phyloP scores from a whole-genome alignment of 1,140 invertebrate genomes.

The Colletes gigas region DNA sequence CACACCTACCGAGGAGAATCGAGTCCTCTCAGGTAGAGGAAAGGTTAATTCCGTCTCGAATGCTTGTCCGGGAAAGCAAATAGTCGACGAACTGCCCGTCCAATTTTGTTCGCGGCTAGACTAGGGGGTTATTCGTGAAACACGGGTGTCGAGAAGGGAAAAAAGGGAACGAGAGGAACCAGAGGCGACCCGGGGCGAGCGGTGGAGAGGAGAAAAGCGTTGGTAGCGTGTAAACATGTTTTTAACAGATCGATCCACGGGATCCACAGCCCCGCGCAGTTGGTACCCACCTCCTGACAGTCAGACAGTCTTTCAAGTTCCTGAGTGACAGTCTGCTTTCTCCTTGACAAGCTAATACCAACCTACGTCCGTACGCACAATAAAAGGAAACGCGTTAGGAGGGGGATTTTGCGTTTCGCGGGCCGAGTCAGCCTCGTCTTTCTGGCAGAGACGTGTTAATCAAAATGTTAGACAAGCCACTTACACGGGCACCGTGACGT shows the following conservation, averaged over 20 bases:
- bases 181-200: background rate
- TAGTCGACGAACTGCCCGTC: conserved; percentile 19
- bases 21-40: background rate
- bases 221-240: conserved; percentile 70
- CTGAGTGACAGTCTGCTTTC: conserved; percentile 66
- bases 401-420: conserved; percentile 73
- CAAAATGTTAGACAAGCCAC: conserved; percentile 82
- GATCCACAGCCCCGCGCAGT: background rate
- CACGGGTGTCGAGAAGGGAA: conserved; percentile 2
- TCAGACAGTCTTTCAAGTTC: conserved; percentile 61
- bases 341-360: conserved; percentile 80
- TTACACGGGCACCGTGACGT: conserved; percentile 80
- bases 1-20: conserved; percentile 10
- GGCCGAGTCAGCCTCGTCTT: conserved; percentile 65
- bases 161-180: background rate
- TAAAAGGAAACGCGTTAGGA: conserved; percentile 47
- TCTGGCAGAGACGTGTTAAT: conserved; percentile 80
- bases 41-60: conserved; percentile 21
- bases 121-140: conserved; percentile 4
- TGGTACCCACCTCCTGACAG: conserved; percentile 54
- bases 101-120: conserved; percentile 42
- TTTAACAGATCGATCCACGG: conserved; percentile 68
- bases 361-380: conserved; percentile 68
- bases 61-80: conserved; percentile 34
- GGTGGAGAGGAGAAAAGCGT: conserved; percentile 51